A percentile compares a stretch with the other conserved stretches of the same genome.
Conservation (phyloP, 2,888 invertebrate genomes). For the Itoplectis maculator region DNA sequence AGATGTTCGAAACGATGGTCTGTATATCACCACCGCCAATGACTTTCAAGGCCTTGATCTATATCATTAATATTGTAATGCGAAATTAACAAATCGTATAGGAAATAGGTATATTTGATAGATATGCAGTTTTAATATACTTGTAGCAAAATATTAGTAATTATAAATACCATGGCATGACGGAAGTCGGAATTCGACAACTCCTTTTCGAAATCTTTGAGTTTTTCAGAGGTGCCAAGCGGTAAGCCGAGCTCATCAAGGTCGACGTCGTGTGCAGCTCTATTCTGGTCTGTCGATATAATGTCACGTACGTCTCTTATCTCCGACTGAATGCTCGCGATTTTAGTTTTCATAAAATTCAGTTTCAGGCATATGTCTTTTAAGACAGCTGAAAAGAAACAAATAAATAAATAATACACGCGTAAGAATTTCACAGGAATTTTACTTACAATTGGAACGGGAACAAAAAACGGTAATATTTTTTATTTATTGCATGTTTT, state of each 20-base stretch:
- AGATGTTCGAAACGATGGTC: not conserved
- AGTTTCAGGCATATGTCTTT: conserved; percentile 1
- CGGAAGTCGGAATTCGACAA: conserved; percentile 8
- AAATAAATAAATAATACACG: too few relatives aligned
- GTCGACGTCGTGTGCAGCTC: conserved; percentile 8
- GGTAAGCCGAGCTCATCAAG: conserved; percentile 5
- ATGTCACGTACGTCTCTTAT: conserved; percentile 4
- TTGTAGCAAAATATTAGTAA: not conserved
- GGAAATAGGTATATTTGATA: conserved; percentile 3
- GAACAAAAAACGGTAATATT: too few relatives aligned
- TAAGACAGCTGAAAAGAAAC: conserved; percentile 11
- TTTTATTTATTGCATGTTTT: too few relatives aligned
- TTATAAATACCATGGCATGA: conserved; percentile 8
- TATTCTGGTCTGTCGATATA: not conserved
- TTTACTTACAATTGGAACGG: too few relatives aligned
- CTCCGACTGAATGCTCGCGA: not conserved
- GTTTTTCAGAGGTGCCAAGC: conserved; percentile 2
- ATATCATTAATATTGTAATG: conserved; percentile 7
- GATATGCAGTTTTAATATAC: conserved; percentile 4
- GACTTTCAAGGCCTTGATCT: conserved; percentile 11
- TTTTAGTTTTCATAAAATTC: conserved; percentile 8
- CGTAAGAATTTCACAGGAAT: not conserved
- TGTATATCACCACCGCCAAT: conserved; percentile 7
- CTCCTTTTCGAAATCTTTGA: too few relatives aligned
- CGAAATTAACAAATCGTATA: conserved; percentile 7